These are phyloP conservation scores for Puffinus mauretanicus DNA, from an alignment of 2,113 vertebrate species.

Conservation along the genomic window DNA sequence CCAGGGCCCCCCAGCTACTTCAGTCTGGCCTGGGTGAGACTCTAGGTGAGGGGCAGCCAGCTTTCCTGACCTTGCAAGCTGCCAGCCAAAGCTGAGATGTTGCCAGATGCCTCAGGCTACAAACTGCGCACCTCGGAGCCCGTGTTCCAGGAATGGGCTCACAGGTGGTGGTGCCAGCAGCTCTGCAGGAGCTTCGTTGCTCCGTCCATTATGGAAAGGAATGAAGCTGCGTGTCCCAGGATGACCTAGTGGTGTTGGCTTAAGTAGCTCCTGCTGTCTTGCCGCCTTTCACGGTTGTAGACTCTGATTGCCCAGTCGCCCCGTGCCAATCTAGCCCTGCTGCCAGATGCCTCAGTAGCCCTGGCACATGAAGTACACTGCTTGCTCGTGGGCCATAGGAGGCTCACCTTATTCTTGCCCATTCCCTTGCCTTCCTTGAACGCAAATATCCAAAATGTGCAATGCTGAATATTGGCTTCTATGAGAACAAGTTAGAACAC, in stretches of 20 bases:
- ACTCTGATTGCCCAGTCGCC: accelerated
- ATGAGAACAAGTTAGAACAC: accelerated
- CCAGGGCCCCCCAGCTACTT: neutral
- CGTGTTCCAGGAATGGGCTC: accelerated
- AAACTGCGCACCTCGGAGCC: neutral
- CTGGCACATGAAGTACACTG: neutral
- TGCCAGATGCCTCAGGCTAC: neutral
- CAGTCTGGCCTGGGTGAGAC: neutral
- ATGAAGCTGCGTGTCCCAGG: neutral
- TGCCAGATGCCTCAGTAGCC: neutral
- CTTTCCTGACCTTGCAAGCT: neutral
- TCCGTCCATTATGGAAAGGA: neutral
- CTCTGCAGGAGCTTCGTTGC: neutral
- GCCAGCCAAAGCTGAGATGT: neutral
- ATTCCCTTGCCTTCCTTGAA: neutral
- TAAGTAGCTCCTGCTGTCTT: neutral
- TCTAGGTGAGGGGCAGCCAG: neutral
- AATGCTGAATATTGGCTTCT: neutral
- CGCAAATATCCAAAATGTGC: neutral
- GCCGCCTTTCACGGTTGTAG: accelerated
- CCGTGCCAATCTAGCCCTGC: neutral
- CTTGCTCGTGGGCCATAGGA: neutral
- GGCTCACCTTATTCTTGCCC: neutral
- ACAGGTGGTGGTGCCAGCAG: neutral
- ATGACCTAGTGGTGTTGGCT: neutral